phyloP scores from a whole-genome alignment of 1,140 invertebrate species.

The Protaetia brevitarsis region DNA sequence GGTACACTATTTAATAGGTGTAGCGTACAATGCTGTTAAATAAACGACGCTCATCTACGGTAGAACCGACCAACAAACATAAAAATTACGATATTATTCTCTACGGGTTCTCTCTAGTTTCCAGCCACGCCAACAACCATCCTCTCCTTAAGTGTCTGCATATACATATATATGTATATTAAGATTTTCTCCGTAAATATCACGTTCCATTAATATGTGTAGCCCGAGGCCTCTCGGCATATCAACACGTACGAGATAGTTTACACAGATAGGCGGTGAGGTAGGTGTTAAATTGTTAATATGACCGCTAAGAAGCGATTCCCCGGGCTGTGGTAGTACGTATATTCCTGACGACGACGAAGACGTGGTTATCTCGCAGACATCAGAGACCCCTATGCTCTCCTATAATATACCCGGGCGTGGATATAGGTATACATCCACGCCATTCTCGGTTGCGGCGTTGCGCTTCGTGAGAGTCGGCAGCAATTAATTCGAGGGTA shows the following conservation, averaged over 20 bases:
- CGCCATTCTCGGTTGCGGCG: no score
- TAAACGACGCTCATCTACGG: neutral
- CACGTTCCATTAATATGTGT: constrained; percentile 17
- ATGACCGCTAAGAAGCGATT: constrained; percentile 23
- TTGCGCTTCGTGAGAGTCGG: neutral
- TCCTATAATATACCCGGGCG: no score
- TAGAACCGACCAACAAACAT: constrained; percentile 1
- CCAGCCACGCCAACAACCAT: no score
- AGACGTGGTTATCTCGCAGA: neutral
- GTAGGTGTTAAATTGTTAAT: constrained; percentile 28
- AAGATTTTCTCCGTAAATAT: constrained; percentile 10
- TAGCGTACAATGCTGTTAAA: neutral
- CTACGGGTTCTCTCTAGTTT: no score
- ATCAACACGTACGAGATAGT: constrained; percentile 23
- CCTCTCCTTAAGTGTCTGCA: no score
- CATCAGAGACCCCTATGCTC: neutral
- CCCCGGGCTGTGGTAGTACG: constrained; percentile 16
- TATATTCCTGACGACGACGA: neutral
- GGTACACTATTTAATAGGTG: neutral
- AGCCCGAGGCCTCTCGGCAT: constrained; percentile 12
- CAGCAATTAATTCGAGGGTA: neutral
- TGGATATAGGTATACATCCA: no score
- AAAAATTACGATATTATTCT: constrained; percentile 5
- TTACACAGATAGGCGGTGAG: constrained; percentile 25
- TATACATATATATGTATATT: neutral